These are phyloP conservation scores for Solenodon paradoxus DNA, from an alignment of 2,113 vertebrate genomes.

Conservation along the genomic window DNA sequence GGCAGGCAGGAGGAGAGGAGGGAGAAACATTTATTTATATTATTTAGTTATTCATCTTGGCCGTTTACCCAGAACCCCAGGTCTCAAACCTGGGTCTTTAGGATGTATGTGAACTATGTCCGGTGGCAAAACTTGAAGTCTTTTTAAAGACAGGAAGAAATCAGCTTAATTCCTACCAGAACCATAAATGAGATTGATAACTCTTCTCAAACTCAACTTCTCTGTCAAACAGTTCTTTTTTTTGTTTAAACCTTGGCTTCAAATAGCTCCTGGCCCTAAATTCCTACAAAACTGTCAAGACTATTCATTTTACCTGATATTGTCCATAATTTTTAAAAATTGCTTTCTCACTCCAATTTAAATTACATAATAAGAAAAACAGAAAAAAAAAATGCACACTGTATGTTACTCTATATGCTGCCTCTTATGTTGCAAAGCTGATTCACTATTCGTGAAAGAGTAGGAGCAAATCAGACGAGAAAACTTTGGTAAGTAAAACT, in stretches of 20 bases:
- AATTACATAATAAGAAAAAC: neutral
- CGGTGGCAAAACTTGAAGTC: too few relatives aligned
- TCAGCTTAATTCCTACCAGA: neutral
- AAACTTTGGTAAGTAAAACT: slow-evolving; percentile 11
- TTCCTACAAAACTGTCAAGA: neutral
- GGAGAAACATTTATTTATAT: too few relatives aligned
- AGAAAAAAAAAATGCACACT: neutral
- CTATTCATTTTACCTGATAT: neutral
- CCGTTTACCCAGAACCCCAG: too few relatives aligned
- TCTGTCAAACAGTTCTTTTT: neutral
- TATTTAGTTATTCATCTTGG: too few relatives aligned
- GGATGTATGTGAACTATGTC: too few relatives aligned
- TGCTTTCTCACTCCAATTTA: neutral
- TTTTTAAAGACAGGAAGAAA: neutral
- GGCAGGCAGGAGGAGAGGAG: too few relatives aligned
- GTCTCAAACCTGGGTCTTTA: too few relatives aligned
- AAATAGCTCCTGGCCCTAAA: neutral
- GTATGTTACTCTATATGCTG: neutral
- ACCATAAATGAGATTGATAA: neutral
- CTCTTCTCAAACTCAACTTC: neutral
- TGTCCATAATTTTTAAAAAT: neutral
- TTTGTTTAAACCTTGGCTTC: neutral
- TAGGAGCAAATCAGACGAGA: neutral
- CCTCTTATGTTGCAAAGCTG: neutral
- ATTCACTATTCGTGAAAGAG: neutral